Percentiles rank a stretch among this genome's conserved stretches.
phyloP scores from a whole-genome alignment of 2,888 invertebrate genomes.

The Tuta absoluta region DNA sequence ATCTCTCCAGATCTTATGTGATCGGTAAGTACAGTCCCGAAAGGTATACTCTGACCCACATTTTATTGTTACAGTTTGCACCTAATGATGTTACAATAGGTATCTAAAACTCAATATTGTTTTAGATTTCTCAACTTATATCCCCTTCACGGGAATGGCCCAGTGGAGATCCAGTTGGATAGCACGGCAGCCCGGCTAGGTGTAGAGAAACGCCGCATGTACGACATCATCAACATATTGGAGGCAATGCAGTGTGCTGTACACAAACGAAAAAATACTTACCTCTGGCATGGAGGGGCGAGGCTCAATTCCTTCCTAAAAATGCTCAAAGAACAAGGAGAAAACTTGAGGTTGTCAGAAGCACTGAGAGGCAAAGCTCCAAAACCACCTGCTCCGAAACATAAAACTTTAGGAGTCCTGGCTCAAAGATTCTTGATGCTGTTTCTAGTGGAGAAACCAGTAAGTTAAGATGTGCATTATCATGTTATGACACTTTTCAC shows the following conservation, averaged over 20 bases:
- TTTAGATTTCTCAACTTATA: constrained; percentile 80
- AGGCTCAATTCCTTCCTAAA: constrained; percentile 81
- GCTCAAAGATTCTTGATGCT: constrained; percentile 87
- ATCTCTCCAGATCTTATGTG: constrained; percentile 82
- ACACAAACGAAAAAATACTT: constrained; percentile 84
- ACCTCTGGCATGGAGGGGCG: constrained; percentile 86
- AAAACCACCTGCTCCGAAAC: constrained; percentile 78
- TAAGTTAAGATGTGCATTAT: no score
- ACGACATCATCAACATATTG: constrained; percentile 87
- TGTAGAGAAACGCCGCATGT: constrained; percentile 86
- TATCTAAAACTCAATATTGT: constrained; percentile 26
- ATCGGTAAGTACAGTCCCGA: constrained; percentile 73
- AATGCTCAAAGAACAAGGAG: constrained; percentile 82
- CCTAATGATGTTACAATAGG: background rate
- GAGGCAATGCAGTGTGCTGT: constrained; percentile 87
- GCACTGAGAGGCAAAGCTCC: constrained; percentile 75
- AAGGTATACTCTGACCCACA: background rate
- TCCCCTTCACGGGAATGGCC: constrained; percentile 74
- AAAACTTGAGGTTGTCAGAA: constrained; percentile 75
- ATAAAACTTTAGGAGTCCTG: constrained; percentile 85
- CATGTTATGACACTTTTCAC: no score
- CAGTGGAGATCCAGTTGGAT: constrained; percentile 83
- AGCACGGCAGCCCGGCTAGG: constrained; percentile 82
- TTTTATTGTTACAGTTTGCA: no score
- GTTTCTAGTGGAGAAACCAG: constrained; percentile 84